Base-by-base conservation (phyloP, 2,113 vertebrate genomes). In the Hydropotes inermis region DNA sequence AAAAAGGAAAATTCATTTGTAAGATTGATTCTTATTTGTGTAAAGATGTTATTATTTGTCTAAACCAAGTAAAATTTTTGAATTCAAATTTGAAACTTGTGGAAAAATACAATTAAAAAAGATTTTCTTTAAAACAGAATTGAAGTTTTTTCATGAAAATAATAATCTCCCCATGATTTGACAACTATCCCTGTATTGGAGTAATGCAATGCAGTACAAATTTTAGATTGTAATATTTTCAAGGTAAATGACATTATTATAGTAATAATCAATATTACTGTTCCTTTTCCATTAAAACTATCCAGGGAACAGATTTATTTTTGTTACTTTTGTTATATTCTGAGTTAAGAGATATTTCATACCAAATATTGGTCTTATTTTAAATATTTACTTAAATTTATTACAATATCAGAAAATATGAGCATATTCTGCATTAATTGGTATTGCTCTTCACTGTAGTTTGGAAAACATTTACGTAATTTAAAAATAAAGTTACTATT, bases 141-240 rank as follows among this genome's bases (percentile, higher is more conserved):
- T 98, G 91, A 94, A 25, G 47, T 92, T 74, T 89, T 82, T 92
- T 89, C 47, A 94, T 8, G 84, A 92, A 98, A 97, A 39, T 97
- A 95, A 95, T 97, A 82, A 98, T 98, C 98, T 99, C 98, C 98
- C 98, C 98, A 98, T 6, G 47, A 45, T 60, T 91, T 98, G 94
- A 97, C 97, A 98, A 88, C 57, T 82, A 98, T 97, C 95, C 95
- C 92, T 96, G 87, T 96, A 95, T 87, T 97, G 97, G 97, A 97
- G 97, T 97, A 98, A 98, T 90, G 78, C 67, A 98, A 67, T 4
- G 1, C 60, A 98, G 82, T 90, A 95, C 14, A 76, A 93, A 97
- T 96, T 98, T 84, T 93, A 39, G 96, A 96, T 97, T 96, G 50
- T 95, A 95, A 8, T 93, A 97, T 94, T 98, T 98, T 97, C 90